phyloP scores from a whole-genome alignment of 1,140 invertebrate genomes.

The Antheraea pernyi region DNA sequence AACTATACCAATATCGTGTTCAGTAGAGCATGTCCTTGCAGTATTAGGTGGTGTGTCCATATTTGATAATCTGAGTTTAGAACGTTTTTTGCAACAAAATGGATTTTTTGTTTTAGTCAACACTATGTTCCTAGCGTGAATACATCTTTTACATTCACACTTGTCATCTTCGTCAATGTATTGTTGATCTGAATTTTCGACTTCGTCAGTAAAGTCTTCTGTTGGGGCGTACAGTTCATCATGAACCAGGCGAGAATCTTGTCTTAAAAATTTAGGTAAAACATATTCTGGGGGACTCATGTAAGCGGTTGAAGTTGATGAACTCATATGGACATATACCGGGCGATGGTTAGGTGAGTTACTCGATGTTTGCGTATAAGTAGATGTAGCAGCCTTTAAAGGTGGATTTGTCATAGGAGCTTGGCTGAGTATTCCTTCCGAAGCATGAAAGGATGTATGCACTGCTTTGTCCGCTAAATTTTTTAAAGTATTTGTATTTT shows the following conservation, averaged over 20 bases:
- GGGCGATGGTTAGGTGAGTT: conserved; percentile 53
- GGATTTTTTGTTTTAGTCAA: conserved; percentile 8
- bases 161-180: conserved; percentile 21
- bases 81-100: conserved; percentile 1
- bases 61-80: conserved; percentile 9
- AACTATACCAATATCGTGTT: not conserved
- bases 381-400: conserved; percentile 47
- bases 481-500: not conserved
- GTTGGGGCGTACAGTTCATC: conserved; percentile 31
- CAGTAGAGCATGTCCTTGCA: conserved; percentile 15
- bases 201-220: not conserved
- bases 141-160: conserved; percentile 22
- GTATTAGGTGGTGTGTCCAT: conserved; percentile 41
- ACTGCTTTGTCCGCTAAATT: conserved; percentile 38
- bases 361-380: conserved; percentile 59
- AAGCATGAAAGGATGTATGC: conserved; percentile 37
- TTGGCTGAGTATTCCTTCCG: conserved; percentile 31
- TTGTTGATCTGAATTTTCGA: conserved; percentile 5
- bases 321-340: conserved; percentile 65
- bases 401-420: conserved; percentile 31
- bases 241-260: conserved; percentile 29
- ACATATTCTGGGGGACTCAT: conserved; percentile 74
- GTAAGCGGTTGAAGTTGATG: conserved; percentile 74
- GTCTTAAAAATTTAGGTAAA: conserved; percentile 55
- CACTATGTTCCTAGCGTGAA: conserved; percentile 8